A percentile compares a stretch with the other conserved stretches of the same genome.
Evolutionary conservation across 2,113 vertebrate genomes (phyloP).

Genomic region (Xiphophorus hellerii): DNA sequence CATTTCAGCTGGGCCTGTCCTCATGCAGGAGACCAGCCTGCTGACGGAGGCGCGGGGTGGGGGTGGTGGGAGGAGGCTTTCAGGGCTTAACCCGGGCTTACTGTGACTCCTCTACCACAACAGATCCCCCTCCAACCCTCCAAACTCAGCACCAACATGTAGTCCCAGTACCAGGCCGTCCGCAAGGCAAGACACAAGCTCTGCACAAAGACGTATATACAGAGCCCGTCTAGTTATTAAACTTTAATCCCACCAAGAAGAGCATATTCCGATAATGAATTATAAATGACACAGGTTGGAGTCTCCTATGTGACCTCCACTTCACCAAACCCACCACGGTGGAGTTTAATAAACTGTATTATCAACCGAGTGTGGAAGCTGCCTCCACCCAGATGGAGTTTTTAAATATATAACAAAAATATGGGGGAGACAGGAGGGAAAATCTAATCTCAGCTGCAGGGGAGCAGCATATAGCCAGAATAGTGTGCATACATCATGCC

Average conservation of each 20-base stretch:
- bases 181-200: constrained; percentile 51
- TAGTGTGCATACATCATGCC: constrained; percentile 29
- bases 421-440: constrained; percentile 45
- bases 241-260: constrained; percentile 84
- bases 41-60: constrained; percentile 56
- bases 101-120: constrained; percentile 27
- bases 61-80: too few relatives aligned
- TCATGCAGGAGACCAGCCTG: constrained; percentile 51
- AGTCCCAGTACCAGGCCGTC: constrained; percentile 28
- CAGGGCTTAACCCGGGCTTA: constrained; percentile 72
- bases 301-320: constrained; percentile 76
- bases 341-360: constrained; percentile 81
- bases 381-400: constrained; percentile 64
- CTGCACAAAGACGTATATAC: constrained; percentile 80
- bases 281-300: constrained; percentile 83
- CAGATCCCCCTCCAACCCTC: constrained; percentile 44
- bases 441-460: constrained; percentile 67
- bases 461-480: constrained; percentile 43
- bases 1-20: constrained; percentile 67
- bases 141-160: constrained; percentile 44
- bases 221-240: constrained; percentile 82
- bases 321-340: constrained; percentile 55
- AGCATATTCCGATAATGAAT: constrained; percentile 83
- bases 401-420: constrained; percentile 58
- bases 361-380: constrained; percentile 62